phyloP scores from a whole-genome alignment of 2,797 vertebrate genomes.

The Amblyraja radiata region DNA sequence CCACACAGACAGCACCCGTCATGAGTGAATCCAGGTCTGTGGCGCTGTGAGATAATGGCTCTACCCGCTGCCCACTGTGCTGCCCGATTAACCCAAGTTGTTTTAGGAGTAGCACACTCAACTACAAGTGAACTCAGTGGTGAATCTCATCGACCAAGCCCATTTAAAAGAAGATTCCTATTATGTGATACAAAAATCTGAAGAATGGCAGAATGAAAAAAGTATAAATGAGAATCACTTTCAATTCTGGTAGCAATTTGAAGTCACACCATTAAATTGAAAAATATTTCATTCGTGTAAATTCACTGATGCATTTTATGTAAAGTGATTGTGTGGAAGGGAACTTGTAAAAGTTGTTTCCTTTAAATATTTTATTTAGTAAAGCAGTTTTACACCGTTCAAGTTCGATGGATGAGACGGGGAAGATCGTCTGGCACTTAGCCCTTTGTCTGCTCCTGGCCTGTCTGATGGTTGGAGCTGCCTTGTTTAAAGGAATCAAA shows the following conservation, averaged over 20 bases:
- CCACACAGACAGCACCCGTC: too few species aligned
- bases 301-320: not conserved
- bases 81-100: not conserved
- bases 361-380: not conserved
- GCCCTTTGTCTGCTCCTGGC: slow-evolving; percentile 6
- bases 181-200: not conserved
- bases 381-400: not conserved
- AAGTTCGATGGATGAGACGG: not conserved
- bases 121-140: not conserved
- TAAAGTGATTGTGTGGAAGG: not conserved
- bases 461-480: not conserved
- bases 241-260: not conserved
- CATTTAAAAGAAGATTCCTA: not conserved
- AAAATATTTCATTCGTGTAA: not conserved
- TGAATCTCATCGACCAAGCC: not conserved
- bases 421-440: slow-evolving; percentile 3
- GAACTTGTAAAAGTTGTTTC: not conserved
- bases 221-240: not conserved
- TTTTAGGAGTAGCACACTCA: not conserved
- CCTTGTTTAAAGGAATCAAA: not conserved
- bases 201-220: not conserved
- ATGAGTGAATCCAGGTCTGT: too few species aligned
- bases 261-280: not conserved
- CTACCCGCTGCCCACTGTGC: too few species aligned
- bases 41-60: too few species aligned